These are phyloP conservation scores for Trachelus troglodyta DNA, from an alignment of 2,888 invertebrate genomes.

Conservation along the genomic window DNA sequence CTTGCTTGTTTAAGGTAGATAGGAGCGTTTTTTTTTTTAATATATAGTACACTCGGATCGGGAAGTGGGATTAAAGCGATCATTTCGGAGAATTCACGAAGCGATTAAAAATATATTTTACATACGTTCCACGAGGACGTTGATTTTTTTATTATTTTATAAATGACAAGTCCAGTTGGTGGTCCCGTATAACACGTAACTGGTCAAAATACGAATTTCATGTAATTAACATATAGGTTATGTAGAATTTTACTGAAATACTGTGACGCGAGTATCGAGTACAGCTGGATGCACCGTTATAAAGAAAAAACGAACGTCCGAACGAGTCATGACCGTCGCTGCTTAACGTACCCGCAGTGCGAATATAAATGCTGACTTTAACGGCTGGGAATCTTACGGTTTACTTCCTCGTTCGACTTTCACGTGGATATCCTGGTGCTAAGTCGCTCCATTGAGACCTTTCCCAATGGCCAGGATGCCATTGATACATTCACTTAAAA, in stretches of 20 bases:
- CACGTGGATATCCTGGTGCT: conserved; percentile 1
- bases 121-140: neutral
- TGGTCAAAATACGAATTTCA: neutral
- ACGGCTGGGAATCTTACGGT: neutral
- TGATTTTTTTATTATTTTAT: neutral
- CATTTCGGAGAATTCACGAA: neutral
- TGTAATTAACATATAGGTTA: neutral
- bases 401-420: neutral
- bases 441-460: neutral
- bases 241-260: neutral
- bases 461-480: neutral
- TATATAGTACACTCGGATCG: neutral
- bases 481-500: neutral
- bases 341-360: neutral
- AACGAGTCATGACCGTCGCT: neutral
- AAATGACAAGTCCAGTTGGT: neutral
- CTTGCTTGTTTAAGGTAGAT: neutral
- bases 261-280: neutral
- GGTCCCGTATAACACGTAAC: neutral
- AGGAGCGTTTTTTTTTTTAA: neutral
- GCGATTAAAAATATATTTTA: neutral
- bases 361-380: conserved; percentile 3
- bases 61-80: neutral
- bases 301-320: neutral
- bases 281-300: neutral